Base-by-base conservation (phyloP, 37 sponge, comb jelly and placozoan genomes). In the Diacarnus erythraeanus region DNA sequence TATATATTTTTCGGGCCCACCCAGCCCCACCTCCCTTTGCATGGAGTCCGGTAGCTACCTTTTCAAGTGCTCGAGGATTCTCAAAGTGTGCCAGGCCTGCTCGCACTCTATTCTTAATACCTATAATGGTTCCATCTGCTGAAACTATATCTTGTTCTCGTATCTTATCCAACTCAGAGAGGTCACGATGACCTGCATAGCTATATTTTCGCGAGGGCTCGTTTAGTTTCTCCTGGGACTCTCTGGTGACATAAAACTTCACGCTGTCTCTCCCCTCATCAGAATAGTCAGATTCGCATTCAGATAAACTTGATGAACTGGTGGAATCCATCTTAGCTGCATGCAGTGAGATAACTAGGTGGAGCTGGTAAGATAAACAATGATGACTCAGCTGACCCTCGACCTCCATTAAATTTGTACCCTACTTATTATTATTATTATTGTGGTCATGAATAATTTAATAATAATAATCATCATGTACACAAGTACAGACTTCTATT, bases 81-180 rank as follows among this genome's bases (percentile, higher is more conserved):
- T 82, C 87, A 36, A 83, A 91, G 54, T 77, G 63, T 0, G 88
- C 88, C 42, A 83, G 58, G 9, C 88, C 92, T 21, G 83, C 92
- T 57, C 88, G 51, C 5, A 91, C 92, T 60, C 88, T 71, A 74
- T 91, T 91, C 31, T 68, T 87, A 15, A 83, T 68, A 17, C 92
- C 92, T 35, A 59, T 71, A 29, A 91, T 40, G 34, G 68, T 83
- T 1, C 92, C 92, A 22, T 64, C 57, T 5, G 47, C 33, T 29
- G 70, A 37, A 3, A 91, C 64, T 25, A 91, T 91, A 59, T 91
- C 83, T 57, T 38, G 35, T 67, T 87, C 88, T 22, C 76, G 40
- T 0, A 84, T 84, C 38, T 80, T 68, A 5, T 71, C 84, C 68
- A 75, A 18, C 6, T 81, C 81, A 2, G 77, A 56, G 38, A 85